Conservation (phyloP, 2,888 invertebrate species). For the Cerastoderma edule region DNA sequence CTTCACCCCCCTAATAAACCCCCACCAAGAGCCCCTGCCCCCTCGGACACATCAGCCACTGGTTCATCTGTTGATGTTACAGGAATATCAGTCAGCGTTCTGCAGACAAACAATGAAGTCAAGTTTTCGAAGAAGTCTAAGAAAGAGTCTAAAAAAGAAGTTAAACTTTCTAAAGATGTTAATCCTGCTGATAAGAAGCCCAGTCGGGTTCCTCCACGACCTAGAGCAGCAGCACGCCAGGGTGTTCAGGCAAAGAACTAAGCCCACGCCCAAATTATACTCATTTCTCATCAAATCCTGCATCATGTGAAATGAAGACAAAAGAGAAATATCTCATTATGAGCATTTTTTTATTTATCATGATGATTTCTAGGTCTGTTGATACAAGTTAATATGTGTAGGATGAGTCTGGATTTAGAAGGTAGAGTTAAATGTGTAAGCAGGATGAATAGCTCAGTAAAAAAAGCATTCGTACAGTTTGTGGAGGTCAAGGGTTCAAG, state of each 20-base stretch:
- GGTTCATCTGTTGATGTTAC: constrained; percentile 9
- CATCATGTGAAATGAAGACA: neutral
- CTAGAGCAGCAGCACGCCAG: constrained; percentile 27
- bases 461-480: no score
- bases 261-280: neutral
- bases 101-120: neutral
- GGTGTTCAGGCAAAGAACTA: constrained; percentile 32
- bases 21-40: constrained; percentile 51
- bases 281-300: neutral
- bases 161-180: neutral
- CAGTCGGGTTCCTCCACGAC: constrained; percentile 41
- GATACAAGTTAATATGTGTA: no score
- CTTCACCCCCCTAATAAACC: constrained; percentile 66
- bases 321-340: no score
- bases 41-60: neutral
- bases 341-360: no score
- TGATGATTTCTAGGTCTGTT: no score
- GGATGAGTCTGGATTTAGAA: no score
- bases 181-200: constrained; percentile 32
- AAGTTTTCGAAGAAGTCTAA: neutral
- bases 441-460: no score
- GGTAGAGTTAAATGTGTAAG: no score
- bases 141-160: neutral
- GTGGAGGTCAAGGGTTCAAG: no score
- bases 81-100: constrained; percentile 3